These are phyloP conservation scores for Nomada flava DNA, from an alignment of 2,888 invertebrate genomes.

Conservation along the genomic window DNA sequence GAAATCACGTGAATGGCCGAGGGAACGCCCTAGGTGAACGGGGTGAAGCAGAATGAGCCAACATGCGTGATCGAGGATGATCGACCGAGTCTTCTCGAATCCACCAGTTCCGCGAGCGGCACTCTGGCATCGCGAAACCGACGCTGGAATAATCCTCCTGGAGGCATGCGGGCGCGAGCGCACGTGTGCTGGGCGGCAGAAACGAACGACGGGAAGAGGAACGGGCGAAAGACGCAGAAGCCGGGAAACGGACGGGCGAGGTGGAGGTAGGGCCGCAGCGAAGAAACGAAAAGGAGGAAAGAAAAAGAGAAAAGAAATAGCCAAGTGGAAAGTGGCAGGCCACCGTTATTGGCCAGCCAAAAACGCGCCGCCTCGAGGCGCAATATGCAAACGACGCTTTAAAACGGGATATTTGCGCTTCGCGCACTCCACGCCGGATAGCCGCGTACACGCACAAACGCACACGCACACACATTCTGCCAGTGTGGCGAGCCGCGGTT, in stretches of 20 bases:
- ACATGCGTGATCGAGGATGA: slow-evolving; percentile 68
- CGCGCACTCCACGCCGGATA: slow-evolving; percentile 54
- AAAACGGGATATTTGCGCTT: slow-evolving; percentile 82
- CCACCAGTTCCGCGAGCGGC: slow-evolving; percentile 22
- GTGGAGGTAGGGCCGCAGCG: slow-evolving; percentile 6
- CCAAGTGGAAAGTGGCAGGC: slow-evolving; percentile 73
- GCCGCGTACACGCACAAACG: slow-evolving; percentile 10
- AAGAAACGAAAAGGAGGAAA: slow-evolving; percentile 20
- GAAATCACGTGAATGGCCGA: slow-evolving; percentile 76
- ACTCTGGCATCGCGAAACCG: slow-evolving; percentile 50
- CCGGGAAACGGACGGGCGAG: slow-evolving; percentile 13
- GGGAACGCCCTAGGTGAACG: slow-evolving; percentile 60
- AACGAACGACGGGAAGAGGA: not conserved
- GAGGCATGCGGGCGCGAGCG: slow-evolving; percentile 32
- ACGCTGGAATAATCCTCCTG: slow-evolving; percentile 52
- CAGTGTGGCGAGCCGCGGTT: slow-evolving; percentile 37
- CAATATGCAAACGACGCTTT: slow-evolving; percentile 79
- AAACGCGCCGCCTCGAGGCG: slow-evolving; percentile 75
- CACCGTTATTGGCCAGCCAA: slow-evolving; percentile 74
- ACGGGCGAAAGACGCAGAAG: slow-evolving; percentile 18
- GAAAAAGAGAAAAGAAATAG: slow-evolving; percentile 50
- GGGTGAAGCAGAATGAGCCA: slow-evolving; percentile 58
- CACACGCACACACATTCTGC: not conserved
- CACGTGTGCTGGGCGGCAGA: slow-evolving; percentile 1
- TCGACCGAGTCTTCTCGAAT: slow-evolving; percentile 58